These are phyloP conservation scores for Botrylloides violaceus DNA, from an alignment of 23 tunicate genomes.

Conservation along the genomic window DNA sequence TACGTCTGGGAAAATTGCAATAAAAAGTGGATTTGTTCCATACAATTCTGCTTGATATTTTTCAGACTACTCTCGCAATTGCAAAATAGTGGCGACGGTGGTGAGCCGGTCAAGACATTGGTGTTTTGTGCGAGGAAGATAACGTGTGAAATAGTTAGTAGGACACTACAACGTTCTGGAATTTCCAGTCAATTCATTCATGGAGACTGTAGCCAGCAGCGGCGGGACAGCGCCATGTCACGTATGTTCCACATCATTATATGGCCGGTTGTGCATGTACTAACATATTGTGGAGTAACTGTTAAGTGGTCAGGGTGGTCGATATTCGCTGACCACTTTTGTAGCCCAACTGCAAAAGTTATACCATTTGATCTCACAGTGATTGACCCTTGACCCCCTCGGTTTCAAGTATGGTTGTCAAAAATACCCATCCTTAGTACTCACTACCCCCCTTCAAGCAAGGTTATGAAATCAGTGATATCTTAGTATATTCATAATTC, in stretches of 20 bases:
- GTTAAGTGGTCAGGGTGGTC: too few species aligned
- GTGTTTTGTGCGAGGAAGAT: slow-evolving; percentile 61
- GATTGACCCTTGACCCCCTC: too few species aligned
- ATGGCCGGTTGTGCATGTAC: too few species aligned
- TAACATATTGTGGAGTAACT: neutral
- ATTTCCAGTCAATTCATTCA: slow-evolving; percentile 45
- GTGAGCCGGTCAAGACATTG: slow-evolving; percentile 29
- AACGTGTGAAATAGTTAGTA: slow-evolving; percentile 34
- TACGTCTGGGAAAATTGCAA: neutral
- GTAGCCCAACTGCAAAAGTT: too few species aligned
- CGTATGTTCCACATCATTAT: slow-evolving; percentile 16
- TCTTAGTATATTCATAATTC: too few species aligned
- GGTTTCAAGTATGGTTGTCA: too few species aligned
- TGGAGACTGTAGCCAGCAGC: slow-evolving; percentile 57
- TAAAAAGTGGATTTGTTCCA: neutral
- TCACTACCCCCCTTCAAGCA: too few species aligned
- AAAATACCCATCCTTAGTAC: too few species aligned
- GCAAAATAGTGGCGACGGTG: neutral
- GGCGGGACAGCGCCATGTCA: slow-evolving; percentile 47
- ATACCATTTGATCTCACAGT: too few species aligned
- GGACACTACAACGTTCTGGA: slow-evolving; percentile 23
- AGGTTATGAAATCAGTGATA: too few species aligned
- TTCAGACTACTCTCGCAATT: slow-evolving; percentile 6
- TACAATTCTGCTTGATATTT: neutral
- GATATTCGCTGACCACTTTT: too few species aligned